A percentile compares a stretch with the other conserved stretches of the same genome.
Conservation (phyloP, 2,888 invertebrate genomes). For the Stenurella melanura region DNA sequence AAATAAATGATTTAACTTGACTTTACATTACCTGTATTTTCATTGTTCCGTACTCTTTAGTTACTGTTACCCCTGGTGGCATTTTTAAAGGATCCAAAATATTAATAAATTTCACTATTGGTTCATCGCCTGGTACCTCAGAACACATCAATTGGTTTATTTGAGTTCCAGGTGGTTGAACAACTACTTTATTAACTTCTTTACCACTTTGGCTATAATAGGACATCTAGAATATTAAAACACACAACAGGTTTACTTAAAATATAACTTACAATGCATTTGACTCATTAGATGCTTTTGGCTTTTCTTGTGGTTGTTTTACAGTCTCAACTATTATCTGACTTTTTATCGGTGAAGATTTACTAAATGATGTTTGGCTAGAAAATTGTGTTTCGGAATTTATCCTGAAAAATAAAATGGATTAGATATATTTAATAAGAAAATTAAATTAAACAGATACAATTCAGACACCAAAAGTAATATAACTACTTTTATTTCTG, state of each 20-base stretch:
- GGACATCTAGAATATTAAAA: neutral
- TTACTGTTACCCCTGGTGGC: slow-evolving; percentile 65
- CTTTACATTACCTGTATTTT: slow-evolving; percentile 67
- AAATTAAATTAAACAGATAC: neutral
- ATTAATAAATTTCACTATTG: slow-evolving; percentile 70
- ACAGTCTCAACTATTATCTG: slow-evolving; percentile 86
- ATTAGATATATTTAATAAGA: neutral
- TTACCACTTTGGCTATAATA: slow-evolving; percentile 48
- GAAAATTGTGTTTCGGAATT: slow-evolving; percentile 72
- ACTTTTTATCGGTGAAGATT: slow-evolving; percentile 86
- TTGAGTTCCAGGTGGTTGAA: slow-evolving; percentile 68
- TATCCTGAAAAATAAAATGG: slow-evolving; percentile 69
- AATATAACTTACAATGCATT: slow-evolving; percentile 39
- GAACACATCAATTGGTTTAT: slow-evolving; percentile 71
- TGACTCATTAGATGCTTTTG: slow-evolving; percentile 47
- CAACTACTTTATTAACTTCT: slow-evolving; percentile 53
- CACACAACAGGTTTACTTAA: slow-evolving; percentile 12
- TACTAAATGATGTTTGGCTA: slow-evolving; percentile 81
- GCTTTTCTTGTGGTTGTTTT: slow-evolving; percentile 71
- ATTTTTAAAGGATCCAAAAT: slow-evolving; percentile 70
- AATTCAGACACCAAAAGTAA: too few relatives aligned
- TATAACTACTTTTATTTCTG: too few relatives aligned
- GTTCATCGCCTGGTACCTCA: slow-evolving; percentile 72
- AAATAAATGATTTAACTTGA: too few relatives aligned
- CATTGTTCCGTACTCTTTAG: slow-evolving; percentile 66